phyloP scores from a whole-genome alignment of 2,113 vertebrate species.

The Penelope pileata region DNA sequence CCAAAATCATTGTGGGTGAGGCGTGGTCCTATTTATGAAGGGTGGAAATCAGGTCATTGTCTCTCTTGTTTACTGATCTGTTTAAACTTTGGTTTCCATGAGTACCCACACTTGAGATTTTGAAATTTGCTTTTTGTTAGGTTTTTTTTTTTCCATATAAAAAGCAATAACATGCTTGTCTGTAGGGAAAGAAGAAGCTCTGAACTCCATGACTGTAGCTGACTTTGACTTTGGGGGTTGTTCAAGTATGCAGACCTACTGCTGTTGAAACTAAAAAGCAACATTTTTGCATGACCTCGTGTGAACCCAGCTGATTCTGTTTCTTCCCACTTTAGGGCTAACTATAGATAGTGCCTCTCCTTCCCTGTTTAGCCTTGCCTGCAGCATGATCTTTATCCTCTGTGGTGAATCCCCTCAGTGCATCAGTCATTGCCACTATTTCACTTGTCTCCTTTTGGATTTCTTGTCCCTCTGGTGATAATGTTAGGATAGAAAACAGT shows the following conservation, averaged over 20 bases:
- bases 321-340: conserved; percentile 13
- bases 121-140: conserved; percentile 14
- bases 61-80: conserved; percentile 47
- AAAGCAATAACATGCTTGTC: not conserved
- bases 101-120: conserved; percentile 5
- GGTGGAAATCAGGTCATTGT: conserved; percentile 42
- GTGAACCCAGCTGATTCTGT: not conserved
- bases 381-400: not conserved
- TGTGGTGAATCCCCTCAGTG: not conserved
- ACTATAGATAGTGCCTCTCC: not conserved
- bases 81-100: conserved; percentile 50
- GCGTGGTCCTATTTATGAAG: not conserved
- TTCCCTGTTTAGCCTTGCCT: not conserved
- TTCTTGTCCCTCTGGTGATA: not conserved
- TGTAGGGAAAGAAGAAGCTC: not conserved
- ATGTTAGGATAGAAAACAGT: not conserved
- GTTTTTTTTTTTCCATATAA: not conserved
- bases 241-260: not conserved
- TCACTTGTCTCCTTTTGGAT: not conserved
- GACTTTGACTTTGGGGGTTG: not conserved
- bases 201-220: not conserved
- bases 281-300: not conserved
- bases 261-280: not conserved
- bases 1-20: conserved; percentile 23
- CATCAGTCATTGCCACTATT: not conserved